A percentile compares a stretch with the other conserved stretches of the same genome.
Evolutionary conservation across 2,113 vertebrate species (phyloP).

Genomic region (Himantopus leucocephalus): DNA sequence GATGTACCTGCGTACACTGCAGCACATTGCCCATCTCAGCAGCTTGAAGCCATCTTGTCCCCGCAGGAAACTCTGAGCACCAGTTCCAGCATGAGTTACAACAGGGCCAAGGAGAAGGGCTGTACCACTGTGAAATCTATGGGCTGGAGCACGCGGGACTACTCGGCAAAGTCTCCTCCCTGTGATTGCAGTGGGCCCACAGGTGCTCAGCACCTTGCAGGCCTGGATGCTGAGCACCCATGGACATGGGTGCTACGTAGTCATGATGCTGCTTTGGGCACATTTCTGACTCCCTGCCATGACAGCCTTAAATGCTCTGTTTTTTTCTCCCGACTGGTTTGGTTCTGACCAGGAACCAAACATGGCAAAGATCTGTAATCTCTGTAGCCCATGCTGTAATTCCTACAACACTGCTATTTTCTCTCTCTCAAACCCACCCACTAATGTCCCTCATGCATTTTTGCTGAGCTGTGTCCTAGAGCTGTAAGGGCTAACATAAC

Average conservation of each 20-base stretch:
- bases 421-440: not conserved
- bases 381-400: not conserved
- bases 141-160: not conserved
- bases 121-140: not conserved
- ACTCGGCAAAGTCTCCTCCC: not conserved
- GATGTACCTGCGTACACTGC: accelerated
- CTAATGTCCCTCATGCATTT: too few species aligned
- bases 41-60: not conserved
- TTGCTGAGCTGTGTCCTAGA: too few species aligned
- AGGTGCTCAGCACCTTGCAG: not conserved
- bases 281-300: not conserved
- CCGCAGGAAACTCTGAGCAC: not conserved
- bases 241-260: not conserved
- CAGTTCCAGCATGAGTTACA: not conserved
- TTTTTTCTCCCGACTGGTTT: too few species aligned
- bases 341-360: not conserved
- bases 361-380: not conserved
- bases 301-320: not conserved
- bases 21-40: not conserved
- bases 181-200: accelerated
- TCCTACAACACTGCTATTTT: not conserved
- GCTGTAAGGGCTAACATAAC: too few species aligned
- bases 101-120: not conserved
- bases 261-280: not conserved
- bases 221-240: not conserved